A percentile compares a stretch with the other conserved stretches of the same genome.
phyloP scores from a whole-genome alignment of 2,888 invertebrate genomes.

The Nephrotoma guestfalica region DNA sequence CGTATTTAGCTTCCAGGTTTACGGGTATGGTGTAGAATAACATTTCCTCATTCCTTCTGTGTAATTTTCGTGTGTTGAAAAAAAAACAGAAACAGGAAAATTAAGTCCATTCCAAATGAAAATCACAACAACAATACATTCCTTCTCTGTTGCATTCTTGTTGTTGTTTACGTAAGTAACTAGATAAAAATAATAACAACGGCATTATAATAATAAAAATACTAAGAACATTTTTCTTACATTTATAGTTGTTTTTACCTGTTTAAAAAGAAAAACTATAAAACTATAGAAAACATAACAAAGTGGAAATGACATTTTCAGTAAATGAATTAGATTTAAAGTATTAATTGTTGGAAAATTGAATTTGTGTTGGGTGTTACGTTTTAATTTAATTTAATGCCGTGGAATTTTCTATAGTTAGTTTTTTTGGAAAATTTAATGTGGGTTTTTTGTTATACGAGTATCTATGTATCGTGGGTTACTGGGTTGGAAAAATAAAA shows the following conservation, averaged over 20 bases:
- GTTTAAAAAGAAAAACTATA: background rate
- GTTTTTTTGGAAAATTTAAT: too few species aligned
- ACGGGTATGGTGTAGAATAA: background rate
- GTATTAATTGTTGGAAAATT: background rate
- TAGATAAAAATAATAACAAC: background rate
- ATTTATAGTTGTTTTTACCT: background rate
- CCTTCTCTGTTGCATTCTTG: background rate
- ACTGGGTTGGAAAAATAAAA: too few species aligned
- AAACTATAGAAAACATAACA: background rate
- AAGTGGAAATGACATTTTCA: background rate
- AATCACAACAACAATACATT: background rate
- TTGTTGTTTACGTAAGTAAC: background rate
- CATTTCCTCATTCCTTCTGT: background rate
- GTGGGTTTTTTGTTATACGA: too few species aligned
- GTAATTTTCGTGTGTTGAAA: background rate
- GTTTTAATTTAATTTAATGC: background rate
- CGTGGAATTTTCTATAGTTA: background rate
- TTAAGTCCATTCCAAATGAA: background rate
- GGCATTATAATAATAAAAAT: background rate
- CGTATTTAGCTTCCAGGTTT: background rate
- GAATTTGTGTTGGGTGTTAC: background rate
- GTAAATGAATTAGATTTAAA: background rate
- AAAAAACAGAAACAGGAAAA: background rate
- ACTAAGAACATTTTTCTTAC: background rate
- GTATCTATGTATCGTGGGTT: too few species aligned